A percentile compares a stretch with the other conserved stretches of the same genome.
These are phyloP conservation scores for Pandemis heparana DNA, from an alignment of 2,888 invertebrate species.

Conservation along the genomic window DNA sequence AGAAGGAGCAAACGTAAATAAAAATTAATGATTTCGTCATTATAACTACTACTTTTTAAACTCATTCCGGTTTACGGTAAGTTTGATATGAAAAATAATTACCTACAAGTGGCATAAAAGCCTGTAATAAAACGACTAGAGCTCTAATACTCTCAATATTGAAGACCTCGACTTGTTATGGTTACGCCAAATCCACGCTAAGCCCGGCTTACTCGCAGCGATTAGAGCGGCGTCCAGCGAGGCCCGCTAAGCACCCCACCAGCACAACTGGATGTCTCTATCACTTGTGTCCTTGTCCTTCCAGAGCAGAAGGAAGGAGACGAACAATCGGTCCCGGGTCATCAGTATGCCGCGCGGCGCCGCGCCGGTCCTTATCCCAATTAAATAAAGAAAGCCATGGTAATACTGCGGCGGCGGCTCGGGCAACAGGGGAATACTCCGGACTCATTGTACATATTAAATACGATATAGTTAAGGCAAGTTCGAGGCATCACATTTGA, in stretches of 20 bases:
- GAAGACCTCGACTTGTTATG: not conserved
- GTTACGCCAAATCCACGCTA: not conserved
- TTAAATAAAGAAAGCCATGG: constrained; percentile 8
- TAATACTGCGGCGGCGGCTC: not conserved
- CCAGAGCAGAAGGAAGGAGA: not conserved
- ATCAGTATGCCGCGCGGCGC: not conserved
- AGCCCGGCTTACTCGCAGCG: not conserved
- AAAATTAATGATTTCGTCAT: too few species aligned
- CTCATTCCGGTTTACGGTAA: too few species aligned
- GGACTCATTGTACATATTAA: not conserved
- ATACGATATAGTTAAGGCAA: not conserved
- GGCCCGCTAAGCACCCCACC: not conserved
- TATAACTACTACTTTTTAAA: too few species aligned
- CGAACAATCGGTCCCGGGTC: not conserved
- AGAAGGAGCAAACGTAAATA: too few species aligned
- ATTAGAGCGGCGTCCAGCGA: not conserved
- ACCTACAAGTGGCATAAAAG: too few species aligned
- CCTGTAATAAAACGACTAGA: not conserved
- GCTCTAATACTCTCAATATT: not conserved
- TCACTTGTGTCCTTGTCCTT: not conserved
- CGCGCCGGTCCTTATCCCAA: not conserved
- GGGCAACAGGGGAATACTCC: not conserved
- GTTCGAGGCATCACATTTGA: too few species aligned
- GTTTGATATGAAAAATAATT: too few species aligned
- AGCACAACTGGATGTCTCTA: not conserved